Evolutionary conservation across 2,888 invertebrate genomes (phyloP).

Genomic region (Pristionchus mayeri): DNA sequence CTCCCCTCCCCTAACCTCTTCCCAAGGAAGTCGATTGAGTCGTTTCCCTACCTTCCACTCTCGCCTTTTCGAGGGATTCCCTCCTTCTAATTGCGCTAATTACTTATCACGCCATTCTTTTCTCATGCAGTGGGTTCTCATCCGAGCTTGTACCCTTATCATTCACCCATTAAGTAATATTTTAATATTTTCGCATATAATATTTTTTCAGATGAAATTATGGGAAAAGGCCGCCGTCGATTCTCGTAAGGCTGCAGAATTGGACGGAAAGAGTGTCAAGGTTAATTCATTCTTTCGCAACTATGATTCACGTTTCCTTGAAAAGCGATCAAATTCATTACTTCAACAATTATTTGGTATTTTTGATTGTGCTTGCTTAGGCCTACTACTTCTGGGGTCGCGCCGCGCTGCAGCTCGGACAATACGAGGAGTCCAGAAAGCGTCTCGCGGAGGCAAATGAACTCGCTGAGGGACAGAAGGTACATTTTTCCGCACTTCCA

Average conservation of each 20-base stretch:
- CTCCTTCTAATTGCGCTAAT: no score
- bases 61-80: no score
- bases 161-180: no score
- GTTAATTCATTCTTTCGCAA: conserved; percentile 51
- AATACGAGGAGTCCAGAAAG: conserved; percentile 92
- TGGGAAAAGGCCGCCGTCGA: conserved; percentile 83
- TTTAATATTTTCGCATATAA: no score
- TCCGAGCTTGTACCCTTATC: no score
- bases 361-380: conserved; percentile 53
- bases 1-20: no score
- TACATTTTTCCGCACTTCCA: no score
- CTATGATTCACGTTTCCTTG: neutral
- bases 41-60: no score
- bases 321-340: no score
- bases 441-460: conserved; percentile 81
- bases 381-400: conserved; percentile 97
- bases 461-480: conserved; percentile 91
- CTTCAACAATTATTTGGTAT: neutral
- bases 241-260: conserved; percentile 91
- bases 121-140: no score
- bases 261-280: conserved; percentile 92
- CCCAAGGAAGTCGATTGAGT: no score
- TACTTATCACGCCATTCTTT: no score
- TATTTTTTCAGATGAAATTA: conserved; percentile 81
- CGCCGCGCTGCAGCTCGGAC: conserved; percentile 89